phyloP scores from a whole-genome alignment of 1,140 invertebrate genomes.

The Anastrepha obliqua region DNA sequence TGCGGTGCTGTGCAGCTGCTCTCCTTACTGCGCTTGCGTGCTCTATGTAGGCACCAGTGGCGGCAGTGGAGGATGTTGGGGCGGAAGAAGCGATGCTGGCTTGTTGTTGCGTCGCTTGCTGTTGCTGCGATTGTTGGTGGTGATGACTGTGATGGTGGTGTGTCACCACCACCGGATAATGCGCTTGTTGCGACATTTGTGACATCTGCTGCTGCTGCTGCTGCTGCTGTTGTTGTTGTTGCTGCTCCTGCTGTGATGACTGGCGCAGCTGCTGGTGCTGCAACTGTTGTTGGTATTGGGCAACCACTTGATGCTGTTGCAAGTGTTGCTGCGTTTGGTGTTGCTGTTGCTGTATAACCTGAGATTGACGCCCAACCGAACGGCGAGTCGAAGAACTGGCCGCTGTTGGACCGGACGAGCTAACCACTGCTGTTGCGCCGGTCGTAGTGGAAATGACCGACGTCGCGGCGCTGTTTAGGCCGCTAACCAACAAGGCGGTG shows the following conservation, averaged over 20 bases:
- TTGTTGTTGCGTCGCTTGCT: conserved; percentile 54
- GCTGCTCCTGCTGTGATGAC: conserved; percentile 64
- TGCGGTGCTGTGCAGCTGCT: conserved; percentile 60
- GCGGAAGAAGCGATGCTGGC: conserved; percentile 49
- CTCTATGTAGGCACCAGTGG: conserved; percentile 55
- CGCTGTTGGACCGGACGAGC: conserved; percentile 61
- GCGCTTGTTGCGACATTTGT: conserved; percentile 73
- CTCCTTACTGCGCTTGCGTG: conserved; percentile 59
- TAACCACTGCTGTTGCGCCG: conserved; percentile 18
- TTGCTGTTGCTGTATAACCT: conserved; percentile 66
- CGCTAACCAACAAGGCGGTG: conserved; percentile 61
- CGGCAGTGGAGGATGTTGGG: conserved; percentile 25
- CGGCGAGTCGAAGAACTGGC: conserved; percentile 62
- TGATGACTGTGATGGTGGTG: conserved; percentile 67
- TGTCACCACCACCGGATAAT: conserved; percentile 66
- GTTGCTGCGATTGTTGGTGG: conserved; percentile 66
- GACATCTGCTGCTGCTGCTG: conserved; percentile 73
- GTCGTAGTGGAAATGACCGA: conserved; percentile 48
- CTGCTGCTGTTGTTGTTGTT: conserved; percentile 58
- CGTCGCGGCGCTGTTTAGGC: conserved; percentile 8
- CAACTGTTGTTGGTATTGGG: conserved; percentile 58
- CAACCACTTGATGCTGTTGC: conserved; percentile 64
- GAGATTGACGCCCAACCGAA: conserved; percentile 61
- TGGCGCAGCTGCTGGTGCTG: conserved; percentile 60
- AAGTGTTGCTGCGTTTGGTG: conserved; percentile 64